These are phyloP conservation scores for Turritopsis rubra DNA, from an alignment of 30 jellyfish, hydroid and myxozoan genomes.

Conservation along the genomic window DNA sequence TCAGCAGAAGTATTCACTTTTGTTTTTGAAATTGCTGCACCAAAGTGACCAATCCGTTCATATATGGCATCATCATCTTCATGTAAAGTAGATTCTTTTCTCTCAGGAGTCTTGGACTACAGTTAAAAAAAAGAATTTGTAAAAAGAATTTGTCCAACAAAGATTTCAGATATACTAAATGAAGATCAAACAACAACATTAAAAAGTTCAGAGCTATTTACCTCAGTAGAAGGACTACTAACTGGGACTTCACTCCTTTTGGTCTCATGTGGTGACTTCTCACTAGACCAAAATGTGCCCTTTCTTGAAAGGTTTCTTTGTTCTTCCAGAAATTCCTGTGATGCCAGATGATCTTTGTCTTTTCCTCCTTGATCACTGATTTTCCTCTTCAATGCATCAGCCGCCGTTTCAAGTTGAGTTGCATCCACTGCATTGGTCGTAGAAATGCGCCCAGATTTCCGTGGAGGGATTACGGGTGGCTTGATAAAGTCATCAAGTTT, in stretches of 20 bases:
- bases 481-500: slow-evolving; percentile 40
- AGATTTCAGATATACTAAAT: background rate
- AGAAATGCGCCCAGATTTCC: slow-evolving; percentile 27
- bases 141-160: background rate
- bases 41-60: slow-evolving; percentile 34
- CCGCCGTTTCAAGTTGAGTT: background rate
- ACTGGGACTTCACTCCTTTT: background rate
- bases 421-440: slow-evolving; percentile 7
- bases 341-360: slow-evolving; percentile 1
- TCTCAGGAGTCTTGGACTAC: background rate
- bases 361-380: background rate
- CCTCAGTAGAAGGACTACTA: background rate
- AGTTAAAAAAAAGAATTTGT: background rate
- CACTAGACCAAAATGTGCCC: slow-evolving; percentile 30
- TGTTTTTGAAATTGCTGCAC: slow-evolving; percentile 38
- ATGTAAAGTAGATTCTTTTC: slow-evolving; percentile 5
- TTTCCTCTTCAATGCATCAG: background rate
- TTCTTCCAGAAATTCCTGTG: slow-evolving; percentile 27
- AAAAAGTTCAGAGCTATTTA: too few species aligned
- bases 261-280: background rate
- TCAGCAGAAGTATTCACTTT: slow-evolving; percentile 8
- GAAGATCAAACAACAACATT: background rate
- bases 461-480: slow-evolving; percentile 81
- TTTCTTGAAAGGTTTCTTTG: slow-evolving; percentile 30
- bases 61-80: slow-evolving; percentile 49